Base-by-base conservation (phyloP, 2,888 invertebrate species). In the Panzeria rudis region DNA sequence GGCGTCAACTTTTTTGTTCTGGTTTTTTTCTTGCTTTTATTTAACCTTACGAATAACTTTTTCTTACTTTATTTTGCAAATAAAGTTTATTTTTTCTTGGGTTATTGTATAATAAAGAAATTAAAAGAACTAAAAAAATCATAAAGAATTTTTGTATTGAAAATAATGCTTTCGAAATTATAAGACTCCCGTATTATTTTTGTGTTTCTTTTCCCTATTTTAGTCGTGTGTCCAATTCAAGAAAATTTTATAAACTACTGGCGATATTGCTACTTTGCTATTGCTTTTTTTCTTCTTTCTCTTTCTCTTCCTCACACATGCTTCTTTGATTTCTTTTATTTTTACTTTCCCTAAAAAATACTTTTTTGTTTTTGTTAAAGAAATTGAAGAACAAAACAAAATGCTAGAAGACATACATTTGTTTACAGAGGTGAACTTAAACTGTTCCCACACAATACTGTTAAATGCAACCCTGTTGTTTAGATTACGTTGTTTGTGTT, bases 1-100 rank as follows among this genome's bases (percentile, higher is more conserved):
- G 87, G 87, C 87, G 87, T 86, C 87, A 83, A 81, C 62, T 76
- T 84, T 72, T 82, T 82, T 84, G 83, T 68, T 80, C 78, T 77
- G 79, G 20, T 82, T 79, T 81, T 59, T 80, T 61, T 59, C 50
- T 66, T 84, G 41, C 35, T 54, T 64, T 75, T 41, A 32, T 72
- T 81, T 35, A 47, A 76, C 54, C 35, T 72, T 79, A 47, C 64
- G 52, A 59, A 76, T 76, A 72, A 59, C 0, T 15, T 56, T 29
- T 76, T 32, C 81, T 84, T 72, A 77, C 71, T 71, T 69, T 82
- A 38, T 75, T 52, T 69, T 23, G 25, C 62, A 56, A 64, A 69
- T 54, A 47, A 72, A 47, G 29, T 35, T 71, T 62, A 41, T 20
- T 59, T 25, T n/a, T 59, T 20, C 62, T 62, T 72, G 38, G 23